Percentiles rank a stretch among this genome's conserved stretches.
Conservation (phyloP, 2,113 vertebrate species). For the Hydropotes inermis region DNA sequence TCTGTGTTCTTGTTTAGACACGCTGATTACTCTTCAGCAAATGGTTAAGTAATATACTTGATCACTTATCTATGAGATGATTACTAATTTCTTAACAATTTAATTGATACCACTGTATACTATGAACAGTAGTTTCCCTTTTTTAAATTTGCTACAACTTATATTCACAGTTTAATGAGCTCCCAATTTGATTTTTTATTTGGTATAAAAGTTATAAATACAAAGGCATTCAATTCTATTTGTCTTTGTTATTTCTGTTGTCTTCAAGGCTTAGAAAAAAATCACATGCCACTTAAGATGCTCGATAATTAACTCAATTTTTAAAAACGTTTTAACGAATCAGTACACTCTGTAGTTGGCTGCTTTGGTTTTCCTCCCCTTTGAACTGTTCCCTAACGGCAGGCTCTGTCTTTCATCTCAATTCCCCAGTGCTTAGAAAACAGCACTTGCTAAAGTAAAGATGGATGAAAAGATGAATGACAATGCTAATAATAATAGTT, state of each 20-base stretch:
- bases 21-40: background rate
- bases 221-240: background rate
- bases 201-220: background rate
- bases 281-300: background rate
- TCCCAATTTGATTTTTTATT: background rate
- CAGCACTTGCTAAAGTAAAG: background rate
- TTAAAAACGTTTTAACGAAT: background rate
- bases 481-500: background rate
- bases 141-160: background rate
- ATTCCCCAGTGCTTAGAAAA: background rate
- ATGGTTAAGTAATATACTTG: background rate
- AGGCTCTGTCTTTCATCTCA: background rate
- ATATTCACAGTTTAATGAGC: background rate
- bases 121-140: background rate
- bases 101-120: background rate
- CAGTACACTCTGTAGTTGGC: background rate
- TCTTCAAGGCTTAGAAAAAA: background rate
- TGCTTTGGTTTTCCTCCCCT: background rate
- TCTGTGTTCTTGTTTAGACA: conserved; percentile 1
- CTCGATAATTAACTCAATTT: background rate
- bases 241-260: background rate
- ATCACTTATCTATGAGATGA: background rate
- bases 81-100: background rate
- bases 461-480: background rate
- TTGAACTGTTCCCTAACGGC: background rate